Evolutionary conservation across 1,140 invertebrate genomes (phyloP).

Genomic region (Drosophila watanabei): DNA sequence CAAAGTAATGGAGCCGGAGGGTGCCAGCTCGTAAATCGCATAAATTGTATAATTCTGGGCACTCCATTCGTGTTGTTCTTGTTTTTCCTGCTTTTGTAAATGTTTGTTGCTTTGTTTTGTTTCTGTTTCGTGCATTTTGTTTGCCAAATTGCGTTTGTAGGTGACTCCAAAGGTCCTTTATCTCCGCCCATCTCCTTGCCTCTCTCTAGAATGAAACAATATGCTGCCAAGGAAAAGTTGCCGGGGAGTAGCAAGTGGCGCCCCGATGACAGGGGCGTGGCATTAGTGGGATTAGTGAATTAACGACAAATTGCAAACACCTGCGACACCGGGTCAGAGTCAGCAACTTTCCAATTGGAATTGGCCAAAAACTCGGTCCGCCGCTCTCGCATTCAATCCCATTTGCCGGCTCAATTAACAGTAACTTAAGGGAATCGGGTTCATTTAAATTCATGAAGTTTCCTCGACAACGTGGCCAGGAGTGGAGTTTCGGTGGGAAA

Average conservation of each 20-base stretch:
- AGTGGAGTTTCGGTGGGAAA: constrained; percentile 11
- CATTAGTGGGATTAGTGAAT: constrained; percentile 47
- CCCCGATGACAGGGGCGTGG: too few relatives aligned
- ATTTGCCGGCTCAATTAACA: too few relatives aligned
- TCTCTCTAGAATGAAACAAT: too few relatives aligned
- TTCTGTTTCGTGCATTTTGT: constrained; percentile 61
- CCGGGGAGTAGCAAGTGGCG: too few relatives aligned
- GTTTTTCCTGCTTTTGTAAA: constrained; percentile 27
- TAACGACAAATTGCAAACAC: constrained; percentile 49
- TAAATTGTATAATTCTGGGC: constrained; percentile 82
- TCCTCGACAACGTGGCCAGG: constrained; percentile 33
- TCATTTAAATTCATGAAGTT: too few relatives aligned
- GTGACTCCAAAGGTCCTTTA: too few relatives aligned
- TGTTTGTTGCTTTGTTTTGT: constrained; percentile 30
- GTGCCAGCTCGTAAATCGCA: constrained; percentile 77
- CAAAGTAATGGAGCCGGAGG: constrained; percentile 46
- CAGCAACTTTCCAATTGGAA: constrained; percentile 41
- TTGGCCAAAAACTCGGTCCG: constrained; percentile 25
- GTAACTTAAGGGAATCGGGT: too few relatives aligned
- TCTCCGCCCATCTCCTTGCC: too few relatives aligned
- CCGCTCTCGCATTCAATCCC: too few relatives aligned
- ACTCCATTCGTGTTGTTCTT: constrained; percentile 63
- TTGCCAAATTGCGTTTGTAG: too few relatives aligned
- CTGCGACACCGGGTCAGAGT: constrained; percentile 25
- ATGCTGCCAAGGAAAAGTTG: too few relatives aligned